phyloP scores from a whole-genome alignment of 2,797 vertebrate species.

The Cynodonichthys magdalenae region DNA sequence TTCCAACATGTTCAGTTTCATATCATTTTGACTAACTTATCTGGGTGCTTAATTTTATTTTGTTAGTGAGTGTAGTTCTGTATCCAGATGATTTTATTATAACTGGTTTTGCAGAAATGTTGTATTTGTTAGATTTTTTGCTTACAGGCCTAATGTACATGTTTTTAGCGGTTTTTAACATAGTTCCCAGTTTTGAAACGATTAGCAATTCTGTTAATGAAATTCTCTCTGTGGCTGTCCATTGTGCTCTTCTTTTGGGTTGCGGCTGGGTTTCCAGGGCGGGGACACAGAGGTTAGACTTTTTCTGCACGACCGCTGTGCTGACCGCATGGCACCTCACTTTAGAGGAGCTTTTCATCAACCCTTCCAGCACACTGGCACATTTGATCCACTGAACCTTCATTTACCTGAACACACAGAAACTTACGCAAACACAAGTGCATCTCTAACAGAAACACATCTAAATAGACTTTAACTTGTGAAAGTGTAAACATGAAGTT shows the following conservation, averaged over 20 bases:
- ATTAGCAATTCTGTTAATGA: constrained; percentile 74
- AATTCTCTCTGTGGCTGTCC: constrained; percentile 81
- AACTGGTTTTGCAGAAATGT: constrained; percentile 7
- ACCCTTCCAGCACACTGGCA: constrained; percentile 84
- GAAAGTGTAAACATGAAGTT: neutral
- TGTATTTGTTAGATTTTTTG: constrained; percentile 4
- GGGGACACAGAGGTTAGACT: constrained; percentile 95
- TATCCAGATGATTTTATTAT: neutral
- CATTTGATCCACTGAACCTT: constrained; percentile 55
- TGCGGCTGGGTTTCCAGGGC: constrained; percentile 84
- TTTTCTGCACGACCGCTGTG: constrained; percentile 87
- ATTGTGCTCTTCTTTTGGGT: constrained; percentile 85
- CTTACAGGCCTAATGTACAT: constrained; percentile 19
- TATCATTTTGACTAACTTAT: too few relatives aligned
- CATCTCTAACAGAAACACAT: constrained; percentile 24
- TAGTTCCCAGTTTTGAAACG: constrained; percentile 32
- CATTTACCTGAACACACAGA: constrained; percentile 1
- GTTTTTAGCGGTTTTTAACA: constrained; percentile 38
- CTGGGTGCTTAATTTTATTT: too few relatives aligned
- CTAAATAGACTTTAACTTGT: constrained; percentile 3
- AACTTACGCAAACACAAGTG: constrained; percentile 12
- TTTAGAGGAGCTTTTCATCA: constrained; percentile 84
- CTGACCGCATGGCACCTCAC: constrained; percentile 86
- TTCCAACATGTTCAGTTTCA: too few relatives aligned
- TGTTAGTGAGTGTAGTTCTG: too few relatives aligned